These are phyloP conservation scores for Graptemys geographica DNA, from an alignment of 2,797 vertebrate species.

Conservation along the genomic window DNA sequence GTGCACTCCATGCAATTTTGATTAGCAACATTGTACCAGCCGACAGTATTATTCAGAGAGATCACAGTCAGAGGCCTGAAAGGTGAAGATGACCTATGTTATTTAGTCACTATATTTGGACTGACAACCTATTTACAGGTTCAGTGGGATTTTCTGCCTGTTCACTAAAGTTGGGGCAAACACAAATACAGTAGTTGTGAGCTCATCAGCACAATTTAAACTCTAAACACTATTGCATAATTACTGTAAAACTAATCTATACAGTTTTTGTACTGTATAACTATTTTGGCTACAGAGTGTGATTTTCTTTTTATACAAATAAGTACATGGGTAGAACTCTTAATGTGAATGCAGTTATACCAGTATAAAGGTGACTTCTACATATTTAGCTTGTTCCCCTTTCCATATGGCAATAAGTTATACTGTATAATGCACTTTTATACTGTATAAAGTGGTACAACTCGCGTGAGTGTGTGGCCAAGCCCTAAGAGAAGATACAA, in stretches of 20 bases:
- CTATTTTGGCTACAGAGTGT: not conserved
- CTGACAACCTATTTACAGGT: not conserved
- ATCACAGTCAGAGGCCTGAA: not conserved
- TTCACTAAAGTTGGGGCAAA: not conserved
- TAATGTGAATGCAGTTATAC: not conserved
- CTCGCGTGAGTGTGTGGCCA: not conserved
- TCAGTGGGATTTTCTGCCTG: not conserved
- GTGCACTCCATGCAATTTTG: not conserved
- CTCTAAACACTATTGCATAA: not conserved
- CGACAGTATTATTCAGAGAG: not conserved
- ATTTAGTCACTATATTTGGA: not conserved
- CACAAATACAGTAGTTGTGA: not conserved
- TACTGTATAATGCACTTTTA: not conserved
- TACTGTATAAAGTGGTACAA: not conserved
- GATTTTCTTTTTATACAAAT: not conserved
- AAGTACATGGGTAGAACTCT: not conserved
- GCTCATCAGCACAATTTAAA: not conserved
- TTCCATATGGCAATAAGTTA: not conserved
- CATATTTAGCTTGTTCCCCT: not conserved
- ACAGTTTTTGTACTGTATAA: not conserved
- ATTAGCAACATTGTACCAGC: constrained; percentile 16
- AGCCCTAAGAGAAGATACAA: not conserved
- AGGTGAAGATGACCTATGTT: not conserved
- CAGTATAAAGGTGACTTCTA: rapidly evolving
- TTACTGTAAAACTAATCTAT: not conserved